These are phyloP conservation scores for Bos javanicus DNA, from an alignment of 2,113 vertebrate genomes.

Conservation along the genomic window DNA sequence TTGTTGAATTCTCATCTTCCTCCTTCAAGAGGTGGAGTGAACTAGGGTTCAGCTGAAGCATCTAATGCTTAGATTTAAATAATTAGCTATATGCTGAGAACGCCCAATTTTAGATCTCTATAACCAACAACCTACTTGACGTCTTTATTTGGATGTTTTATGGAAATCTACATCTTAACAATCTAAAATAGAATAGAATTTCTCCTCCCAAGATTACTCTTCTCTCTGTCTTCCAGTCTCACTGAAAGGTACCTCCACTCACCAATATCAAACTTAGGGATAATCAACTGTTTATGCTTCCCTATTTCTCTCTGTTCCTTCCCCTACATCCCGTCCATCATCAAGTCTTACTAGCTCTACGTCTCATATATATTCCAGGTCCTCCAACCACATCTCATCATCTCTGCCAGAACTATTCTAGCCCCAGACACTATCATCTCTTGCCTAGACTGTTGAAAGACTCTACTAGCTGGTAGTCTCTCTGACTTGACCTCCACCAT, in stretches of 20 bases:
- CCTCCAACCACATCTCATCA: not conserved
- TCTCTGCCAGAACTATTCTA: not conserved
- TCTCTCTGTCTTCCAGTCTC: not conserved
- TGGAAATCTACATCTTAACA: not conserved
- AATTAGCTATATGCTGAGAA: not conserved
- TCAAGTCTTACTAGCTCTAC: not conserved
- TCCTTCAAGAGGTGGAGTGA: not conserved
- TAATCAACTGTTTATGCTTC: not conserved
- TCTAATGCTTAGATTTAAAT: not conserved
- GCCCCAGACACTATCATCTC: not conserved
- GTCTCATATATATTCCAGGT: not conserved
- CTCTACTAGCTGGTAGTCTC: not conserved
- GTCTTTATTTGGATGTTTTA: conserved; percentile 8
- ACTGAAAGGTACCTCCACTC: not conserved
- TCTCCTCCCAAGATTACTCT: not conserved
- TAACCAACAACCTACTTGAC: not conserved
- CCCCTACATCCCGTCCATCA: not conserved
- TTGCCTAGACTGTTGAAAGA: not conserved
- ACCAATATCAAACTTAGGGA: not conserved
- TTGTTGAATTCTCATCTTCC: not conserved
- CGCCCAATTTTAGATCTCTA: not conserved
- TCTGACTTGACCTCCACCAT: not conserved
- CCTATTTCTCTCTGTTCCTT: not conserved
- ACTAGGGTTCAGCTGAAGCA: not conserved
- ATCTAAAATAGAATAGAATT: not conserved